phyloP scores from a whole-genome alignment of 1,140 invertebrate species.

The Nautilus pompilius region DNA sequence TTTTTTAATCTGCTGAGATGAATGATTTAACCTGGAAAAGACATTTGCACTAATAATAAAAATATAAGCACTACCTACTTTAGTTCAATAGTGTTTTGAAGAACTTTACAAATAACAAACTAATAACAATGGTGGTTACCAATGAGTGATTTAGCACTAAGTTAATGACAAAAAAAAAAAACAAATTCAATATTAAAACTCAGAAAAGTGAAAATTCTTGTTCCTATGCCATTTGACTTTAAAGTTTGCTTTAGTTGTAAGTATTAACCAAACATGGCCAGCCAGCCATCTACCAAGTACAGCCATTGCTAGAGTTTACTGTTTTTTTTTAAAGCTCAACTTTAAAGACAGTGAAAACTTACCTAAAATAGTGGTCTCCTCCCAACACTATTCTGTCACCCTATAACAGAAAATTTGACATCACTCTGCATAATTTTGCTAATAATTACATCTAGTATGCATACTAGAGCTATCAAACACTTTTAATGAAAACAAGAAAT shows the following conservation, averaged over 20 bases:
- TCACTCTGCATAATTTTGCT: too few species aligned
- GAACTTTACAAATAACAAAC: background rate
- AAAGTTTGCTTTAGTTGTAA: too few species aligned
- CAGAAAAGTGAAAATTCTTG: background rate
- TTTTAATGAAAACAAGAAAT: background rate
- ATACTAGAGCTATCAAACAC: background rate
- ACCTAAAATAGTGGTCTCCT: constrained; percentile 66
- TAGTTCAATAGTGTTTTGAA: background rate
- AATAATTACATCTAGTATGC: background rate
- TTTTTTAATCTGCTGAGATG: constrained; percentile 32
- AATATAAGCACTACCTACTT: background rate
- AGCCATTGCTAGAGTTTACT: background rate
- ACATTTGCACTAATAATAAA: background rate
- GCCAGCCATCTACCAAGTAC: background rate
- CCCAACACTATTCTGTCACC: constrained; percentile 68
- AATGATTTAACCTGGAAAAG: constrained; percentile 46
- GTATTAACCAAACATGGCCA: too few species aligned
- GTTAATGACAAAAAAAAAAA: background rate
- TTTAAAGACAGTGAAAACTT: constrained; percentile 43
- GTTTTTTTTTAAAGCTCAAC: background rate
- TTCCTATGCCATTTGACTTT: background rate
- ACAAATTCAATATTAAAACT: background rate
- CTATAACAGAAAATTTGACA: constrained; percentile 21
- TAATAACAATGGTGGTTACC: background rate
- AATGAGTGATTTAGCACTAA: background rate